phyloP scores from a whole-genome alignment of 2,888 invertebrate species.

The Aleiodes leptofemur region DNA sequence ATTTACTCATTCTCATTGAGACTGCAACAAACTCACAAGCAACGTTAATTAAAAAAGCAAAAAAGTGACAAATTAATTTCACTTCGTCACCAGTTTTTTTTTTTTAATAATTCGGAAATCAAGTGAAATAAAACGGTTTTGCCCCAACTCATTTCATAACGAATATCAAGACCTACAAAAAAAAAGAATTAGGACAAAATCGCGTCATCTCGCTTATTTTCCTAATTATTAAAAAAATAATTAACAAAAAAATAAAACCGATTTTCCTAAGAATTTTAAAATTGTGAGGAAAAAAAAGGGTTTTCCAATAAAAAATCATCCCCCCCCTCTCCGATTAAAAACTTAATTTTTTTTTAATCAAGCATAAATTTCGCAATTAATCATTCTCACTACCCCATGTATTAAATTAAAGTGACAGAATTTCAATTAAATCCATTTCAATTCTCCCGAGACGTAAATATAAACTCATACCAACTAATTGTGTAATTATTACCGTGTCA shows the following conservation, averaged over 20 bases:
- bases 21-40: conserved; percentile 1
- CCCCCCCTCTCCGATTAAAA: neutral
- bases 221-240: too few species aligned
- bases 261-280: too few species aligned
- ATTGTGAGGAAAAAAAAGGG: too few species aligned
- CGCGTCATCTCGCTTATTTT: too few species aligned
- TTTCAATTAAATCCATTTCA: conserved; percentile 49
- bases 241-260: too few species aligned
- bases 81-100: too few species aligned
- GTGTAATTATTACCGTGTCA: conserved; percentile 55
- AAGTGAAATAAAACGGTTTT: too few species aligned
- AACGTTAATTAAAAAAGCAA: neutral
- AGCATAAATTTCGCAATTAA: conserved; percentile 29
- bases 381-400: conserved; percentile 18
- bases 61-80: neutral
- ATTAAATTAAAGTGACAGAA: conserved; percentile 49
- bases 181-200: too few species aligned
- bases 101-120: too few species aligned
- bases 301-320: too few species aligned
- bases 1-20: conserved; percentile 19
- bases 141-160: too few species aligned
- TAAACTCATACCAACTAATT: conserved; percentile 50
- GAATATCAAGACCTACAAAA: too few species aligned
- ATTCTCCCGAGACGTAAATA: conserved; percentile 39
- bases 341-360: neutral